Evolutionary conservation across 2,113 vertebrate species (phyloP).

Genomic region (Cisticola juncidis): DNA sequence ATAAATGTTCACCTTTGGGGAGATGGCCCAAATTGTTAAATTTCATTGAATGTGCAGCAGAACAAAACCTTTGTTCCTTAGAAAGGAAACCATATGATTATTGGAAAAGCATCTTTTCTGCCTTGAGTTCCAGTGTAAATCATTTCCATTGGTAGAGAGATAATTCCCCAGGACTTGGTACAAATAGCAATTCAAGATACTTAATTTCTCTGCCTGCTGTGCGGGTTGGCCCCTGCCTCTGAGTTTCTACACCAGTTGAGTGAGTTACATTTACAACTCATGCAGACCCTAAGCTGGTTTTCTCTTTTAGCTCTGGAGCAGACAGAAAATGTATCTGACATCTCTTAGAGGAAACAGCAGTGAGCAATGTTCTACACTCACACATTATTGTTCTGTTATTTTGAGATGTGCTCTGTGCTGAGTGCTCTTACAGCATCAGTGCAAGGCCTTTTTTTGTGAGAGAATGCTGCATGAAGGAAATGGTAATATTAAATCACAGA

Average conservation of each 20-base stretch:
- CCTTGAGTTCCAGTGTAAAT: neutral
- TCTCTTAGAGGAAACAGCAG: neutral
- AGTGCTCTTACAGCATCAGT: neutral
- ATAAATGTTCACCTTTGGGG: neutral
- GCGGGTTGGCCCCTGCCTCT: neutral
- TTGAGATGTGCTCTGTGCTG: neutral
- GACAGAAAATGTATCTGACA: neutral
- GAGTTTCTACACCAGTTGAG: neutral
- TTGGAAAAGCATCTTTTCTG: neutral
- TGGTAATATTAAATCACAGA: neutral
- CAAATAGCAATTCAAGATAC: neutral
- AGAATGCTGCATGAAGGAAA: neutral
- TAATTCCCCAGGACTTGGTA: neutral
- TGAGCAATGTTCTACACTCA: accelerated
- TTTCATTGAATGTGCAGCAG: neutral
- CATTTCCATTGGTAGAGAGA: neutral
- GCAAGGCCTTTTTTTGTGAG: neutral
- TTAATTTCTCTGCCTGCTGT: neutral
- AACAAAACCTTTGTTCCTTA: neutral
- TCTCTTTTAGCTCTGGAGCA: neutral
- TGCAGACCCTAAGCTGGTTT: neutral
- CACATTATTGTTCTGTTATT: neutral
- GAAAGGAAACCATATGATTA: neutral
- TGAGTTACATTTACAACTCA: neutral
- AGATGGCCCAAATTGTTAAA: neutral